Evolutionary conservation across 2,888 invertebrate species (phyloP), one percentile per base, ranked within the genome.

Genomic region (Lithosia quadra): DNA sequence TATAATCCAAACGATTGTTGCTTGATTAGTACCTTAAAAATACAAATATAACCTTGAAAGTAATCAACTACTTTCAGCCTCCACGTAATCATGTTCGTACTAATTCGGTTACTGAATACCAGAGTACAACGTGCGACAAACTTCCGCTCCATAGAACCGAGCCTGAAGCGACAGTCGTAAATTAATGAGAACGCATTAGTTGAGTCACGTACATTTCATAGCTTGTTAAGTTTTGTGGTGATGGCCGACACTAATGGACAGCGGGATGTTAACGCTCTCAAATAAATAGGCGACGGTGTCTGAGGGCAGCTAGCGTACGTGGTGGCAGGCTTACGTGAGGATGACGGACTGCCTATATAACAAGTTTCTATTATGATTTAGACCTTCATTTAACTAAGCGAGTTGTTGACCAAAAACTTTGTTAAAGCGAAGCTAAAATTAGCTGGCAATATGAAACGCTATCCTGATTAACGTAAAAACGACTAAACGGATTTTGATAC

Each of bases 201-300:
- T 55, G 56, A 60, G 63, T 65, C 67, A 68, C 68, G 65, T 66
- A 61, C 67, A 39, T 67, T 71, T 65, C 71, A 71, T 71, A 71
- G 68, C 68, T 71, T 68, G 65, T 71, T 71, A 68, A 71, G 68
- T 71, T 71, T 60, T 68, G 71, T 71, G 67, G 55, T 43, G 71
- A 63, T 70, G 70, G 59, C 33, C 63, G 59, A 39, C 62, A 49
- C 65, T 68, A 71, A 71, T 71, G 71, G 68, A 65, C 61, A 60
- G 61, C 28, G 56, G 33, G 28, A 28, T 43, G 39, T 56, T 65
- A 60, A 65, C 55, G 53, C n/a, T 22, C 63, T 56, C 49, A 22
- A 61, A 67, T 57, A 67, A 57, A 68, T 68, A 56, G 36, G 10
- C 28, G 18, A 22, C 39, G 21, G 43, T 22, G 43, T 67, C 56